These are phyloP conservation scores for Machimus rusticus DNA, from an alignment of 2,888 invertebrate genomes.

Conservation along the genomic window DNA sequence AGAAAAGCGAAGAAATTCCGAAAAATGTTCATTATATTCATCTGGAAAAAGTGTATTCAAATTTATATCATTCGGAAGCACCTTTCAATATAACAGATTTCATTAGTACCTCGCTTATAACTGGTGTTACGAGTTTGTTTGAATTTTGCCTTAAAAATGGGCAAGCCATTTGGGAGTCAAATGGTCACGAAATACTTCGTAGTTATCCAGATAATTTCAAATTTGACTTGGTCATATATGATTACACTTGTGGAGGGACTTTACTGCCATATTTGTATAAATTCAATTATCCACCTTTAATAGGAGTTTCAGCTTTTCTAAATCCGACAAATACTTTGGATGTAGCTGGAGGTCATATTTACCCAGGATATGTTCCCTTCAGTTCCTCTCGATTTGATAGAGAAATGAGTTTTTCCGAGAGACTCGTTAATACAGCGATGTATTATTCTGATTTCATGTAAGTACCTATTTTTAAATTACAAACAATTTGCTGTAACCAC, in stretches of 20 bases:
- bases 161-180: slow-evolving; percentile 46
- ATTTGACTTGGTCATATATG: slow-evolving; percentile 58
- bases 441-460: neutral
- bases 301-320: slow-evolving; percentile 53
- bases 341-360: slow-evolving; percentile 52
- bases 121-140: slow-evolving; percentile 44
- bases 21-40: slow-evolving; percentile 53
- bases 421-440: slow-evolving; percentile 52
- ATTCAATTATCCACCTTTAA: slow-evolving; percentile 56
- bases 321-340: slow-evolving; percentile 51
- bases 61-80: slow-evolving; percentile 21
- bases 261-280: slow-evolving; percentile 55
- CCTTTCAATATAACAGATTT: slow-evolving; percentile 42
- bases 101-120: slow-evolving; percentile 46
- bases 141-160: slow-evolving; percentile 45
- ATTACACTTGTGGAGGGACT: slow-evolving; percentile 55
- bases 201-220: slow-evolving; percentile 54
- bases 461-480: neutral
- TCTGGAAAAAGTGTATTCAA: slow-evolving; percentile 52
- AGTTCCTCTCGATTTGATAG: slow-evolving; percentile 48
- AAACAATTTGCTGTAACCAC: too few species aligned
- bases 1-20: slow-evolving; percentile 47
- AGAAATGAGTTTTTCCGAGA: slow-evolving; percentile 53
- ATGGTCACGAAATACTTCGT: slow-evolving; percentile 51
- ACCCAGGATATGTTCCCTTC: slow-evolving; percentile 53